These are phyloP conservation scores for Pachydiplax longipennis DNA, from an alignment of 2,888 invertebrate species.

Conservation along the genomic window DNA sequence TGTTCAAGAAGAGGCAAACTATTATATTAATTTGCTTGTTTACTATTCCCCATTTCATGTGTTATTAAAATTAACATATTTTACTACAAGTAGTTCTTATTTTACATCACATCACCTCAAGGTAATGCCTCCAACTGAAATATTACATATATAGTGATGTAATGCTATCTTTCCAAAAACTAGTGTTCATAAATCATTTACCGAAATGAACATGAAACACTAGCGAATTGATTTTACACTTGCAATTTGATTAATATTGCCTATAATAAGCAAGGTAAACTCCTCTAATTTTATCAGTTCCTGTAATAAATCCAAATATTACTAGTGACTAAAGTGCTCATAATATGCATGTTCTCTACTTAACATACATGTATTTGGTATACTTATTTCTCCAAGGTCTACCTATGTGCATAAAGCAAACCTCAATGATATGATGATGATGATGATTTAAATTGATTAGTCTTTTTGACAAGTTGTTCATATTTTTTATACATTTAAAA, in stretches of 20 bases:
- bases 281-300: not conserved
- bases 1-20: not conserved
- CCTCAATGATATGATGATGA: not conserved
- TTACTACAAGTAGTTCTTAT: not conserved
- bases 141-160: not conserved
- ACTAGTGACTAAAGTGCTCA: not conserved
- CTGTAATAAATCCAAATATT: not conserved
- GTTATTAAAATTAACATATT: not conserved
- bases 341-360: not conserved
- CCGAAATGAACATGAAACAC: not conserved
- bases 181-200: not conserved
- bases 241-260: not conserved
- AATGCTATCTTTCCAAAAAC: not conserved
- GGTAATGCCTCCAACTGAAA: not conserved
- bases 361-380: not conserved
- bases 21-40: not conserved
- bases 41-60: not conserved
- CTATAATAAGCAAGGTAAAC: not conserved
- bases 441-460: not conserved
- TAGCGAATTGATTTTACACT: not conserved
- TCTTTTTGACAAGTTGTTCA: conserved; percentile 39
- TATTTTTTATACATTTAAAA: conserved; percentile 20
- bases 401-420: not conserved
- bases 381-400: not conserved
- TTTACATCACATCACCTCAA: not conserved